phyloP scores from a whole-genome alignment of 2,888 invertebrate species.

The Didymodactylos carnosus region DNA sequence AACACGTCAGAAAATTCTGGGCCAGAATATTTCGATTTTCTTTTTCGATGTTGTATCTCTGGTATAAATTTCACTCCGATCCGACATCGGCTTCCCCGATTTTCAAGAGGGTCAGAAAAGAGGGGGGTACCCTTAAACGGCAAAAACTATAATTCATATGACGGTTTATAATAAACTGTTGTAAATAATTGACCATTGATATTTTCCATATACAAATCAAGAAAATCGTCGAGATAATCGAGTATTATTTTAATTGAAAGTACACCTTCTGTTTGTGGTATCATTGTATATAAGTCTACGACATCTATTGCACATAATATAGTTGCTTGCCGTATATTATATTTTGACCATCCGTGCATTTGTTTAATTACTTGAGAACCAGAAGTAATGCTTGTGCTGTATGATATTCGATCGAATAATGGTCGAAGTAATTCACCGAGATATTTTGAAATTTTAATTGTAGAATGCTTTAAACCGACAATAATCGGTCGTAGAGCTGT shows the following conservation, averaged over 20 bases:
- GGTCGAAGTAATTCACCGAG: background rate
- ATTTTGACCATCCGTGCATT: background rate
- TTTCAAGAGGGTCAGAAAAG: too few relatives aligned
- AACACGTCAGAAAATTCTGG: too few relatives aligned
- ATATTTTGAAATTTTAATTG: background rate
- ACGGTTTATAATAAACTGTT: background rate
- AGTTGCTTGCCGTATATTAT: background rate
- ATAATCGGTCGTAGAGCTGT: background rate
- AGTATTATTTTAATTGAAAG: background rate
- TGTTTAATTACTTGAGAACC: background rate
- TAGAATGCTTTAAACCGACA: background rate
- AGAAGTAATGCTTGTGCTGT: background rate
- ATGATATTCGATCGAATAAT: background rate
- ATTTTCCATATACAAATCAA: background rate
- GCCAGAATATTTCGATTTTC: too few relatives aligned
- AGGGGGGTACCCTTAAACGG: too few relatives aligned
- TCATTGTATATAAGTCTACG: background rate
- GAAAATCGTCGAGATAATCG: background rate
- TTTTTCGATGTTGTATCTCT: too few relatives aligned
- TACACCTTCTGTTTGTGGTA: background rate
- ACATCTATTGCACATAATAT: background rate
- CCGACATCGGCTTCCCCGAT: too few relatives aligned
- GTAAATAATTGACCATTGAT: background rate
- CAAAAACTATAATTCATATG: too few relatives aligned
- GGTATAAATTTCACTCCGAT: too few relatives aligned